Base-by-base conservation (phyloP, 1,140 invertebrate species). In the Sipha flava region DNA sequence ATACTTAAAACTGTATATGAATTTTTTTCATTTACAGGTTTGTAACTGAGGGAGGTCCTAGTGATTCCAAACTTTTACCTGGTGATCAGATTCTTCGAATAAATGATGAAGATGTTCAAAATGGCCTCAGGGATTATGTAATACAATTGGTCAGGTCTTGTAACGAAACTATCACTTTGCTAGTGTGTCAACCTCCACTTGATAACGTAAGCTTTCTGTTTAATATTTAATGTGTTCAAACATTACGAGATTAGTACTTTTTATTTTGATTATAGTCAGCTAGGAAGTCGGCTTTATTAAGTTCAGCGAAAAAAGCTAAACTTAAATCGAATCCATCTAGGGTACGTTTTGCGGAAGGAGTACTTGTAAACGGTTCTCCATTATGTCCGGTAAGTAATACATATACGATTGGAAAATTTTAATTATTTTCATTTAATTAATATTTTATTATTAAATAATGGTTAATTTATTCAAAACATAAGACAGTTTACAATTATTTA, bases 71-170 rank as follows among this genome's bases (percentile, higher is more conserved):
- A 87, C 86, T 97, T 47, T 89, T 95, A 83, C 93, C 95, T 0
- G 94, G 94, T 10, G 95, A 97, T 85, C 94, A 95, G 85, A 95
- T 97, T 72, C 87, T 95, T 14, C 89, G 90, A 80, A 94, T 97
- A 52, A 96, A 97, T 84, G 94, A 93, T 0, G 93, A 95, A 86
- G 94, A 97, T 85, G 95, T 97, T 0, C 90, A 91, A 83, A 87
- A 89, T 23, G 92, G 94, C 3, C 93, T 94, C 0, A 86, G 95
- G 6, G 94, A 96, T 85, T 92, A 94, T 86, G 95, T 97, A 34
- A 96, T 97, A 70, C 90, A 95, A 57, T 86, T 95, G 83, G 94
- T 97, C 21, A 88, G 94, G 26, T 92, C 93, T 0, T 95, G 94
- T 84, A 87, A 91, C 47, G 88, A 92, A 9, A 89, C 89, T 21